Conservation (phyloP, 2,797 vertebrate genomes). For the Cirrhinus molitorella region DNA sequence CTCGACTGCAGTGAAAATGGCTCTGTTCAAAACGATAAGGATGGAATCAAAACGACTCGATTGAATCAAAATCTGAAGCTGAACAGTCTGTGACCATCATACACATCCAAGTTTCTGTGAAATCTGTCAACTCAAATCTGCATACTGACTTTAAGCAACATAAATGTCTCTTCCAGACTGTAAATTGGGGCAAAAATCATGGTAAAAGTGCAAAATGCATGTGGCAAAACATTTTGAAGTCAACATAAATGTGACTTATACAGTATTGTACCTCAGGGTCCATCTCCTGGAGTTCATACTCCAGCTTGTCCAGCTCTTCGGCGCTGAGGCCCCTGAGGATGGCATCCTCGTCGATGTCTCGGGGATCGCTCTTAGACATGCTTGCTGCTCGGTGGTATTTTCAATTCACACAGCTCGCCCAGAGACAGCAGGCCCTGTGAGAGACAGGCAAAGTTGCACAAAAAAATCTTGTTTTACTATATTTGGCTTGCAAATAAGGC, state of each 20-base stretch:
- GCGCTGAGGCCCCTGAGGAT: conserved; percentile 89
- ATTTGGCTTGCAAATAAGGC: conserved; percentile 35
- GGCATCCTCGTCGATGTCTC: conserved; percentile 96
- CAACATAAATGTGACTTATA: no score
- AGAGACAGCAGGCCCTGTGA: conserved; percentile 63
- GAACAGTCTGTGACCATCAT: not conserved
- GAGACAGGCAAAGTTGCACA: conserved; percentile 1
- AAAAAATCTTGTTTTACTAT: not conserved
- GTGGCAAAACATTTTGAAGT: no score
- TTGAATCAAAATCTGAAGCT: not conserved
- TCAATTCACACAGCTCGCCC: conserved; percentile 62
- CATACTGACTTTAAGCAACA: not conserved
- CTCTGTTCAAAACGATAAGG: no score
- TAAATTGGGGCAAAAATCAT: no score
- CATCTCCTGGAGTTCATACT: conserved; percentile 92
- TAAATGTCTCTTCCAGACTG: no score
- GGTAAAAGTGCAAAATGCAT: no score
- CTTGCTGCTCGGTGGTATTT: conserved; percentile 63
- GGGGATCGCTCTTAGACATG: conserved; percentile 87
- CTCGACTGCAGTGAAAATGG: not conserved
- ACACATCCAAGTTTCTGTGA: not conserved
- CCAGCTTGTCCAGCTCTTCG: conserved; percentile 89
- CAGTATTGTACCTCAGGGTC: conserved; percentile 90
- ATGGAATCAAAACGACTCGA: not conserved
- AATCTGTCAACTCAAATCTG: not conserved